Evolutionary conservation across 2,888 invertebrate species (phyloP), one percentile per base, ranked within the genome.

Genomic region (Andrena hattorfiana): DNA sequence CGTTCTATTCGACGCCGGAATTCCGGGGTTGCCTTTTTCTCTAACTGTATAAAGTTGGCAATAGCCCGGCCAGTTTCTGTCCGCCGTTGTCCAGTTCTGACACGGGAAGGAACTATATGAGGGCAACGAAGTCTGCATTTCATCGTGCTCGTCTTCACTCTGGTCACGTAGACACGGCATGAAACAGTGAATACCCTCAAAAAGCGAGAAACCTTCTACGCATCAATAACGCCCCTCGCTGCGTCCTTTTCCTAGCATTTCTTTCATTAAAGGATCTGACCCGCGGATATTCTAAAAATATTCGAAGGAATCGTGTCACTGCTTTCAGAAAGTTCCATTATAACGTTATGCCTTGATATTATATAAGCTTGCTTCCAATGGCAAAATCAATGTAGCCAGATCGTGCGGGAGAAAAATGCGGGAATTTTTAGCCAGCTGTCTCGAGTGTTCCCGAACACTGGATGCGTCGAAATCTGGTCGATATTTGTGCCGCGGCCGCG

Each of bases 1-100:
- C 51, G 66, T 71, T 80, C 78, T 80, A 80, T 62, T 71, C 79
- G 64, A 26, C 79, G 66, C 66, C 60, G 51, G 79, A 78, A 71
- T 71, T 80, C 71, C 60, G 59, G n/a, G 26, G 28, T 48, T n/a
- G 49, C 60, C 42, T 67, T 69, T 23, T 23, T 49, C 26, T 51
- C 32, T 26, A 48, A 32, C 60, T 51, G 32, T 60, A 48, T 54
- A 71, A 80, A 81, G 35, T 78, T 62, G 48, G 60, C 80, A 32
- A 54, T 71, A 62, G 64, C 20, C 42, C 30, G 60, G 64, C 66
- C 49, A 66, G 60, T 20, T 28, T 62, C 56, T 62, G 71, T 67
- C 79, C 59, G 16, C 28, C 42, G 49, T 70, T 51, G 80, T 60
- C 66, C 79, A 30, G 30, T 10, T 8, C 42, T 60, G 51, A 54